Evolutionary conservation across 53 echinoderm and acorn worm genomes (phyloP).

Genomic region (Mesocentrotus franciscanus): DNA sequence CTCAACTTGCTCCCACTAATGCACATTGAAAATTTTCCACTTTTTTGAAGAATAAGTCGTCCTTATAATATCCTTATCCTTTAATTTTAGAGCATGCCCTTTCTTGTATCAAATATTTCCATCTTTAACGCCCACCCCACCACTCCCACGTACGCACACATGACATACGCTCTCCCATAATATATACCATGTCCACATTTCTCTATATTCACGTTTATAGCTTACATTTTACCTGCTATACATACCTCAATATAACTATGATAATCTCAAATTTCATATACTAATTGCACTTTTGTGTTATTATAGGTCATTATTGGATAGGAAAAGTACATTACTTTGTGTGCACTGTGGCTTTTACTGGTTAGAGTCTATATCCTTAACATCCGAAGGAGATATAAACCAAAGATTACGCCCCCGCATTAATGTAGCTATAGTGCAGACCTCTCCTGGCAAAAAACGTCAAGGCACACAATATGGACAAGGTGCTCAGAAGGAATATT

Average conservation of each 20-base stretch:
- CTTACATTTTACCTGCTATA: too few species aligned
- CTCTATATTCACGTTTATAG: too few species aligned
- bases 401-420: constrained; percentile 17
- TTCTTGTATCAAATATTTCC: too few species aligned
- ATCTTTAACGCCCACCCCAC: too few species aligned
- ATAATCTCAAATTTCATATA: not conserved
- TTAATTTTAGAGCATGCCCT: too few species aligned
- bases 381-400: not conserved
- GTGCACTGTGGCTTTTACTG: not conserved
- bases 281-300: not conserved
- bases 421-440: not conserved
- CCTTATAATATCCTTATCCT: too few species aligned
- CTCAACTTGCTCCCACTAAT: not conserved
- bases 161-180: too few species aligned
- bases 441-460: not conserved
- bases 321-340: not conserved
- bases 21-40: not conserved
- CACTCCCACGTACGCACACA: too few species aligned
- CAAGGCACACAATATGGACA: not conserved
- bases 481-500: not conserved
- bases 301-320: not conserved
- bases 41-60: too few species aligned
- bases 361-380: not conserved
- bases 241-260: too few species aligned
- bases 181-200: too few species aligned